A percentile compares a stretch with the other conserved stretches of the same genome.
Evolutionary conservation across 92 coral and sea anemone species (phyloP).

Genomic region (Phenganax marumi): DNA sequence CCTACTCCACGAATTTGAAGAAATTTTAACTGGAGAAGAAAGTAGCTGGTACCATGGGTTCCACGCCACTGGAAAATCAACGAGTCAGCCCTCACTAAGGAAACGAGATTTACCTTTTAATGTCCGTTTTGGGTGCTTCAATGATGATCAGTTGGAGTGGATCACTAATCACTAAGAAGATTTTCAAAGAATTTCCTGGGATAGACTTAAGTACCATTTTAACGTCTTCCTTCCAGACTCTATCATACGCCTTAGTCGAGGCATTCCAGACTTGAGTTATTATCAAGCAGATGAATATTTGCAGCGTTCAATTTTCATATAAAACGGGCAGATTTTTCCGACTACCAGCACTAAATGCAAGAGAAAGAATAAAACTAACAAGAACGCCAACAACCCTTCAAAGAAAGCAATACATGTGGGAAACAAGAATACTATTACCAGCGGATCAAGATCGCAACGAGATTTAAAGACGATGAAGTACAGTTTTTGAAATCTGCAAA

Average conservation of each 20-base stretch:
- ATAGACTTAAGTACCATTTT: not conserved
- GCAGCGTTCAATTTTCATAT: not conserved
- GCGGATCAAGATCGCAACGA: not conserved
- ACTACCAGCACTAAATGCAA: not conserved
- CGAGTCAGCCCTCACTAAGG: not conserved
- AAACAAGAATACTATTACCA: not conserved
- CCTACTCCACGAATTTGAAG: not conserved
- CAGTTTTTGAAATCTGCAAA: conserved; percentile 9
- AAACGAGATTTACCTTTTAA: conserved; percentile 32
- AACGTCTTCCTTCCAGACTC: conserved; percentile 52
- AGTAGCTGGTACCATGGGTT: conserved; percentile 25
- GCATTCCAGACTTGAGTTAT: not conserved
- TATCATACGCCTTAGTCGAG: conserved; percentile 30
- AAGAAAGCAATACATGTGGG: not conserved
- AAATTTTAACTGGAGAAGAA: conserved; percentile 13
- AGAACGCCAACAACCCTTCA: conserved; percentile 5
- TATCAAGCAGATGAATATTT: conserved; percentile 20
- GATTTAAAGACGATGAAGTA: conserved; percentile 14
- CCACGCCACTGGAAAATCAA: not conserved
- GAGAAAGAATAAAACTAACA: conserved; percentile 1
- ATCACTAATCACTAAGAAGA: conserved; percentile 11
- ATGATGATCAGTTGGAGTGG: conserved; percentile 39
- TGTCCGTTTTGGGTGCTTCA: conserved; percentile 24
- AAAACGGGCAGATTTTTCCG: conserved; percentile 10
- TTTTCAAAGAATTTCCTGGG: conserved; percentile 29